Evolutionary conservation across 2,113 vertebrate species (phyloP), one percentile per base, ranked within the genome.

Genomic region (Chloebia gouldiae): DNA sequence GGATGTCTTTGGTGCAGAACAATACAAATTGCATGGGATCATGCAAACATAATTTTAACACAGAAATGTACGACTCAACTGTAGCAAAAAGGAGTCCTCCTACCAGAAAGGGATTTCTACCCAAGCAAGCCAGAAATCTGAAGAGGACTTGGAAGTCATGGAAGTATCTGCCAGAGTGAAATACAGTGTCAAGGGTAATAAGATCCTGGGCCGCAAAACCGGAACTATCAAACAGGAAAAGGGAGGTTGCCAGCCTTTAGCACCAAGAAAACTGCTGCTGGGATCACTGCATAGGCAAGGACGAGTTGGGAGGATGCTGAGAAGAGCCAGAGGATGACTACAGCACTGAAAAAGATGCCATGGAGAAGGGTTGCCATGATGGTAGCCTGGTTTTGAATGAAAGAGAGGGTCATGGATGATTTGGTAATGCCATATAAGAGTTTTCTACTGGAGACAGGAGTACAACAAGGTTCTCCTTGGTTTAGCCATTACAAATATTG

Each of bases 301-400:
- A 93, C 64, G 60, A 88, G 60, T 35, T 0, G 0, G 37, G 28
- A 83, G 60, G 7, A 27, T 47, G 72, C 44, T 80, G 51, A 86
- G 51, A 83, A 93, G 68, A 86, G 91, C 82, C 92, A 92, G 44
- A 73, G 60, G 47, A 78, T 93, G 91, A 86, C 86, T 83, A 72
- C 72, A 93, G 80, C 39, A 11, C 54, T 83, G 86, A 79, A 94
- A 92, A 86, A 86, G 60, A 88, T 88, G 82, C 82, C 76, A 70
- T 30, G 39, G 54, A 90, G 50, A 50, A 86, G 10, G 68, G 60
- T 50, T 81, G 76, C 79, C 79, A 66, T 30, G 42, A 83, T 1
- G 1, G 1, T 66, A 86, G 63, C 31, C 64, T 66, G 27, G 10
- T 88, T 7, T 24, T 83, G 76, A 50, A 59, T 90, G 50, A 90